Evolutionary conservation across 2,113 vertebrate genomes (phyloP).

Genomic region (Cheilinus undulatus): DNA sequence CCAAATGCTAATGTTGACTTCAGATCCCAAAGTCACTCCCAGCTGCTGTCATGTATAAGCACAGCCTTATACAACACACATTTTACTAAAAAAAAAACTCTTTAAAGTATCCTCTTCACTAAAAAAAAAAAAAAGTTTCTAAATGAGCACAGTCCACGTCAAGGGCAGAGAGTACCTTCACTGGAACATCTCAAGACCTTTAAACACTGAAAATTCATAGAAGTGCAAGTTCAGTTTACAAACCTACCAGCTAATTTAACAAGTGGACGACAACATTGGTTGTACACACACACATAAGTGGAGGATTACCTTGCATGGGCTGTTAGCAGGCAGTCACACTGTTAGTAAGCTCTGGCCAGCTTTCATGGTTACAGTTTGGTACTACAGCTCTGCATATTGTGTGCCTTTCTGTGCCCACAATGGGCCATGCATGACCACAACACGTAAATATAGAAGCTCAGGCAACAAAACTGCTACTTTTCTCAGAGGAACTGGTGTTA

Average conservation of each 20-base stretch:
- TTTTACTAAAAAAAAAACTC: not conserved
- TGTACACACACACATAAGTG: constrained; percentile 32
- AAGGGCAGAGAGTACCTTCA: no score
- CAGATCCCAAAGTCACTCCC: constrained; percentile 30
- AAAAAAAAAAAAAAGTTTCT: no score
- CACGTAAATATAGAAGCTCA: constrained; percentile 68
- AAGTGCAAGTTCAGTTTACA: not conserved
- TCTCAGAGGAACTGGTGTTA: constrained; percentile 12
- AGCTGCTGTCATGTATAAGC: constrained; percentile 40
- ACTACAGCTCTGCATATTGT: constrained; percentile 60
- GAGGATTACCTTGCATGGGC: constrained; percentile 39
- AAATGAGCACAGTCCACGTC: no score
- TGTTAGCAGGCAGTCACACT: constrained; percentile 17
- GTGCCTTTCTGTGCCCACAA: constrained; percentile 63
- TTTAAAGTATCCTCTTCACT: no score
- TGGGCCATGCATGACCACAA: constrained; percentile 70
- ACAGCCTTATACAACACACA: not conserved
- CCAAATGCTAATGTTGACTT: constrained; percentile 48
- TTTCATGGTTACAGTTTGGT: constrained; percentile 69
- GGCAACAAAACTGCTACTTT: constrained; percentile 53
- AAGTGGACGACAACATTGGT: constrained; percentile 28
- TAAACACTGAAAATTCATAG: no score
- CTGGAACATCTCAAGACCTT: no score
- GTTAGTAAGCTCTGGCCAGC: constrained; percentile 20
- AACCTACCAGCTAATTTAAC: constrained; percentile 12